These are phyloP conservation scores for Latrodectus elegans DNA, from an alignment of 2,888 invertebrate species.

Conservation along the genomic window DNA sequence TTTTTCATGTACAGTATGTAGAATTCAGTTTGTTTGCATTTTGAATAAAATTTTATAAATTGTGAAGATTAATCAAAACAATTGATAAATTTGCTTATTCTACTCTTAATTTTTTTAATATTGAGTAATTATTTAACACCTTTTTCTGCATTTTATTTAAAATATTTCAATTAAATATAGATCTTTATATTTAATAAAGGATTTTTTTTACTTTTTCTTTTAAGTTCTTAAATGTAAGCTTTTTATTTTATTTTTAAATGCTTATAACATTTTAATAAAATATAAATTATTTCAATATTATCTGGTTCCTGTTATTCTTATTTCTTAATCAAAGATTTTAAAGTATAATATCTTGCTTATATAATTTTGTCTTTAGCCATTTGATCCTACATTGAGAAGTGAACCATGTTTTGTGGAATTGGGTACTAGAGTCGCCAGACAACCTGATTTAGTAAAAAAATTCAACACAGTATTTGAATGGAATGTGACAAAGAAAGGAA, in stretches of 20 bases:
- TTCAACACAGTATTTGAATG: conserved; percentile 89
- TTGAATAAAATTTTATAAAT: no score
- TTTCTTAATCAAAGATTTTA: not conserved
- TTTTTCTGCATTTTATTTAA: no score
- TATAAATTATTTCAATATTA: not conserved
- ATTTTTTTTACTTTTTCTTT: not conserved
- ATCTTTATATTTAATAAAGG: no score
- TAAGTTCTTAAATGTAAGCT: not conserved
- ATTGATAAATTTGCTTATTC: no score
- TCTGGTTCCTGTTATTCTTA: no score
- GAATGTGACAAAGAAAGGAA: conserved; percentile 88
- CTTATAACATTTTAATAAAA: not conserved
- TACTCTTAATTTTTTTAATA: no score
- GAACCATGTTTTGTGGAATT: conserved; percentile 70
- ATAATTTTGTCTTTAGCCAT: conserved; percentile 56
- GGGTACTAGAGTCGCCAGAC: conserved; percentile 69
- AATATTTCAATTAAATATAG: no score
- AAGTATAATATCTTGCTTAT: not conserved
- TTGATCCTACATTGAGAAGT: conserved; percentile 69
- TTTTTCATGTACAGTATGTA: not conserved
- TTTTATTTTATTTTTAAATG: not conserved
- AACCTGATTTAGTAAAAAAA: conserved; percentile 82
- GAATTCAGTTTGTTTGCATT: no score
- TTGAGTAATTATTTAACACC: no score
- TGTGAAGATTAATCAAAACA: no score